Evolutionary conservation across 2,797 vertebrate genomes (phyloP).

Genomic region (Darevskia nairensis): DNA sequence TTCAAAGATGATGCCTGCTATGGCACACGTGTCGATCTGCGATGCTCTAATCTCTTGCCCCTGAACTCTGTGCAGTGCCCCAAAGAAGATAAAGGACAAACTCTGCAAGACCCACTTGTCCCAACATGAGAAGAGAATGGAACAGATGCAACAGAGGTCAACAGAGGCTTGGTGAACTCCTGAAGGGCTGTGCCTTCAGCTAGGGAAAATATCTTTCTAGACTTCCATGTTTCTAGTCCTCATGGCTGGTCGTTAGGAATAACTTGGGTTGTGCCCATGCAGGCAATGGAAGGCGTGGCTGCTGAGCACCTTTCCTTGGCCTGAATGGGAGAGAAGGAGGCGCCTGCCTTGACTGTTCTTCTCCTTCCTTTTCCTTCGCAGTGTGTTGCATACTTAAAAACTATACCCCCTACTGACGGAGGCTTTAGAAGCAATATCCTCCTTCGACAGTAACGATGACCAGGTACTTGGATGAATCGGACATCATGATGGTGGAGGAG

Average conservation of each 20-base stretch:
- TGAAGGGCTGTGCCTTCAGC: neutral
- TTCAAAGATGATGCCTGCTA: neutral
- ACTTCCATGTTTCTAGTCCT: neutral
- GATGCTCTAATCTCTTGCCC: neutral
- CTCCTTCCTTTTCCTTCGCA: conserved; percentile 11
- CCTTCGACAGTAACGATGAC: conserved; percentile 68
- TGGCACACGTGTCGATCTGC: neutral
- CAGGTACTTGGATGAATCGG: conserved; percentile 75
- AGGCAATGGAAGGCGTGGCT: too few relatives aligned
- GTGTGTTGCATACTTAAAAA: conserved; percentile 62
- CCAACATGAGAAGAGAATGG: neutral
- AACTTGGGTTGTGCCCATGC: too few relatives aligned
- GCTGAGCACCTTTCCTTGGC: neutral
- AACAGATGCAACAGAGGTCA: neutral
- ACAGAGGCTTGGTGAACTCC: too few relatives aligned
- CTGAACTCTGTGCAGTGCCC: neutral
- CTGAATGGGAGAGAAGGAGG: neutral
- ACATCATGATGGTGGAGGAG: conserved; percentile 81
- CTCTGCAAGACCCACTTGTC: neutral
- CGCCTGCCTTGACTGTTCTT: neutral
- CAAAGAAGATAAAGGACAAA: neutral
- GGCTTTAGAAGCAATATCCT: conserved; percentile 30
- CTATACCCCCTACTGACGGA: conserved; percentile 20
- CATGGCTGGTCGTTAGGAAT: too few relatives aligned
- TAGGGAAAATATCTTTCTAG: neutral